Percentiles rank a stretch among this genome's conserved stretches.
Evolutionary conservation across 2,113 vertebrate genomes (phyloP).

Genomic region (Shinisaurus crocodilurus): DNA sequence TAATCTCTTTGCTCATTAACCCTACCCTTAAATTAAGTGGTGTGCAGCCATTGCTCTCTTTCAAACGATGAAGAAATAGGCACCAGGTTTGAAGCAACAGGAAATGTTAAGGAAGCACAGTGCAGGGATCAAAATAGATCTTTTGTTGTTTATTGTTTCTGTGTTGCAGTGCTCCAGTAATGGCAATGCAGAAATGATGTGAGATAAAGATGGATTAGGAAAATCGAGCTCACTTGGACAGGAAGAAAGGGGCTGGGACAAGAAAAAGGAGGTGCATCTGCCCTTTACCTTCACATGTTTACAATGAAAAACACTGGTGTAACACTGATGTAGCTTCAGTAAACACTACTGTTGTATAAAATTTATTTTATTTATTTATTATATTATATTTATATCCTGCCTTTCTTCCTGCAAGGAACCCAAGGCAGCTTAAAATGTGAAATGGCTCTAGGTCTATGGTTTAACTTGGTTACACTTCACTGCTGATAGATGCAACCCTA

Average conservation of each 20-base stretch:
- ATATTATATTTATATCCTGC: no score
- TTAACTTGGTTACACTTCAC: neutral
- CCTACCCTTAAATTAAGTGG: neutral
- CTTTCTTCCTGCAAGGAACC: no score
- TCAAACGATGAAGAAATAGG: neutral
- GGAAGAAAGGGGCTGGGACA: neutral
- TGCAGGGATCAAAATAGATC: neutral
- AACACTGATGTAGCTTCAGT: neutral
- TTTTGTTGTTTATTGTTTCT: neutral
- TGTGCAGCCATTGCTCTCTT: neutral
- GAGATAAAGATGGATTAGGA: neutral
- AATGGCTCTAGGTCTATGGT: neutral
- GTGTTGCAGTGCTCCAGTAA: neutral
- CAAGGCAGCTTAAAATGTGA: no score
- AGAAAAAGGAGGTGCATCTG: neutral
- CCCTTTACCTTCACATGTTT: neutral
- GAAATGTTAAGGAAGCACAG: neutral
- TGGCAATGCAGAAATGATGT: neutral
- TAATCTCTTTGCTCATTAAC: neutral
- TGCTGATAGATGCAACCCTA: neutral
- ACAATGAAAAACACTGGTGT: neutral
- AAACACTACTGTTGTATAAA: neutral
- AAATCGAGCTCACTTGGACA: neutral
- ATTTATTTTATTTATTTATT: no score
- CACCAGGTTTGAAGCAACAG: neutral